Evolutionary conservation across 2,113 vertebrate genomes (phyloP).

Genomic region (Oplegnathus fasciatus): DNA sequence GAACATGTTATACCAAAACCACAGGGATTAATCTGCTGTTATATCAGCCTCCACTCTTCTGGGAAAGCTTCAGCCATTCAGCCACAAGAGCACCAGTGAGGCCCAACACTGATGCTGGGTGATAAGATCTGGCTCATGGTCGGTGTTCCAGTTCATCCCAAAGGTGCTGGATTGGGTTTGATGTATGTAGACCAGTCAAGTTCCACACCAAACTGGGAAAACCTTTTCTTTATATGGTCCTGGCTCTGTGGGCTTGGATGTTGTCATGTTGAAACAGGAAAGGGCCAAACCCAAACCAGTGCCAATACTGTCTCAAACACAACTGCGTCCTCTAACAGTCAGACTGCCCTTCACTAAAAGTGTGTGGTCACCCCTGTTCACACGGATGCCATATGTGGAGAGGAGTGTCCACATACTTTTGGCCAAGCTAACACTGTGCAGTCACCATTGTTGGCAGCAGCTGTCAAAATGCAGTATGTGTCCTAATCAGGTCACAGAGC

Average conservation of each 20-base stretch:
- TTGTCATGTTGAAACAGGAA: neutral
- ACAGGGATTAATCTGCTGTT: neutral
- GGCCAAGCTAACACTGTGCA: no score
- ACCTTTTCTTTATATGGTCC: neutral
- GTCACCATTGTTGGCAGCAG: neutral
- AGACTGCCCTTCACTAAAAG: neutral
- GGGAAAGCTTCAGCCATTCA: neutral
- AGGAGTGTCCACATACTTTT: neutral
- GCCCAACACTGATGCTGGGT: neutral
- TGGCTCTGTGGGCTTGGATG: neutral
- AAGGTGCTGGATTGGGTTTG: neutral
- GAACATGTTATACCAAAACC: neutral
- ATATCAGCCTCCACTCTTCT: neutral
- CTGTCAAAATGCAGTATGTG: neutral
- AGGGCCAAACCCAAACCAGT: neutral
- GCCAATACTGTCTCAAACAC: neutral
- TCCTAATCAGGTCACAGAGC: neutral
- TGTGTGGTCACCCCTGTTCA: neutral
- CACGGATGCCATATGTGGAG: neutral
- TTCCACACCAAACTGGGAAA: neutral
- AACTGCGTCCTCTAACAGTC: neutral
- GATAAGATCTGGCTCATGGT: neutral
- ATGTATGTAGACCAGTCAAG: no score
- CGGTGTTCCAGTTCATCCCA: neutral
- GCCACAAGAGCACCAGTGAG: neutral